Evolutionary conservation across 2,888 invertebrate genomes (phyloP).

Genomic region (Yponomeuta sedellus): DNA sequence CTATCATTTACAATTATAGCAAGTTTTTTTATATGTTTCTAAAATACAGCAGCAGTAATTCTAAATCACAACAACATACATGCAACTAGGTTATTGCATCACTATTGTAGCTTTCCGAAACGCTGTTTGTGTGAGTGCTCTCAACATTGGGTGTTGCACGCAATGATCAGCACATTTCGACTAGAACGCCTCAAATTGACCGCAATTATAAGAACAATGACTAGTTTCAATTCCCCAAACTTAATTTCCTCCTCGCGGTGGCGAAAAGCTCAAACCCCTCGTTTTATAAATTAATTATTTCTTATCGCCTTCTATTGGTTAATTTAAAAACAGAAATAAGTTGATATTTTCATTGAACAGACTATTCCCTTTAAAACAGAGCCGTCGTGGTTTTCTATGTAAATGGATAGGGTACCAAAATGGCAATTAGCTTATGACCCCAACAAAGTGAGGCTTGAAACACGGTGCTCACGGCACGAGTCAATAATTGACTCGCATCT

Average conservation of each 20-base stretch:
- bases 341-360: constrained; percentile 1
- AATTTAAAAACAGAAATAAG: neutral
- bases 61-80: neutral
- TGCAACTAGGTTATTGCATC: neutral
- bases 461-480: constrained; percentile 44
- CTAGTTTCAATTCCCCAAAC: constrained; percentile 73
- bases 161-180: constrained; percentile 69
- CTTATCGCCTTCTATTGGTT: constrained; percentile 17
- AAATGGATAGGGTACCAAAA: neutral
- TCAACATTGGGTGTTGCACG: constrained; percentile 23
- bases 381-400: neutral
- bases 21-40: no score
- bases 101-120: neutral
- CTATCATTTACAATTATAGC: no score
- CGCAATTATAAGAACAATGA: constrained; percentile 75
- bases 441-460: neutral
- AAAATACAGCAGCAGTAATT: neutral
- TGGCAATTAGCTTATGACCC: constrained; percentile 8
- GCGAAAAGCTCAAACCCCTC: constrained; percentile 34
- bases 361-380: neutral
- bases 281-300: constrained; percentile 42
- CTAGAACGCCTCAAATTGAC: constrained; percentile 72
- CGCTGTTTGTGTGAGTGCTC: neutral
- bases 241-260: constrained; percentile 60
- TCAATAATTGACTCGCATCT: constrained; percentile 70